These are phyloP conservation scores for Oncopeltus fasciatus DNA, from an alignment of 1,140 invertebrate genomes.

Conservation along the genomic window DNA sequence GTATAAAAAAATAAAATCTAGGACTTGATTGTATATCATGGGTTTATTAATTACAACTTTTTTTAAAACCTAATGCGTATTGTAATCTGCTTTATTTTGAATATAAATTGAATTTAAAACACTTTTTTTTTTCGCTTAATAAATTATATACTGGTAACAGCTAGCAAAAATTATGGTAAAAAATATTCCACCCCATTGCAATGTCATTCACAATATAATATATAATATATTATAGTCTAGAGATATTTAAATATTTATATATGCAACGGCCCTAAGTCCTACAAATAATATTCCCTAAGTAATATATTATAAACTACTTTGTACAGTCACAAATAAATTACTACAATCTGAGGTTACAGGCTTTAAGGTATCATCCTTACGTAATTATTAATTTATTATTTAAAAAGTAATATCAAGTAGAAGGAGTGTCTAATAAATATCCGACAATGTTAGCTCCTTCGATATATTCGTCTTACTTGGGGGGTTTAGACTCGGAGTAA, in stretches of 20 bases:
- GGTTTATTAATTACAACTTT: constrained; percentile 16
- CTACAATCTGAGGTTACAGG: constrained; percentile 7
- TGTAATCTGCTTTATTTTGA: not conserved
- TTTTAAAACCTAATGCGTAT: constrained; percentile 12
- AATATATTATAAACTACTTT: constrained; percentile 13
- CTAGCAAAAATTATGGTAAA: constrained; percentile 15
- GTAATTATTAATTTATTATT: too few species aligned
- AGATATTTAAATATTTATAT: constrained; percentile 1
- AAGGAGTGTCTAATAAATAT: too few species aligned
- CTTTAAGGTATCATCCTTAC: too few species aligned
- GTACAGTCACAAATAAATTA: constrained; percentile 18
- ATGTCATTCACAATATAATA: constrained; percentile 4
- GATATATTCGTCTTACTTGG: too few species aligned
- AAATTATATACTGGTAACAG: constrained; percentile 16
- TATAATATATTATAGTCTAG: not conserved
- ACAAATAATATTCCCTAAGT: constrained; percentile 12
- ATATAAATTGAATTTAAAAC: constrained; percentile 4
- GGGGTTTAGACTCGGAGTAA: too few species aligned
- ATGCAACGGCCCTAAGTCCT: constrained; percentile 7
- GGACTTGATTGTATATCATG: constrained; percentile 19
- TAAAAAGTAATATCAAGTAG: too few species aligned
- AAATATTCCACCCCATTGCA: constrained; percentile 7
- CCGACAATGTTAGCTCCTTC: too few species aligned
- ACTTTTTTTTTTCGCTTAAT: constrained; percentile 10
- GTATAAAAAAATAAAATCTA: too few species aligned